Evolutionary conservation across 2,797 vertebrate genomes (phyloP).

Genomic region (Pelobates cultripes): DNA sequence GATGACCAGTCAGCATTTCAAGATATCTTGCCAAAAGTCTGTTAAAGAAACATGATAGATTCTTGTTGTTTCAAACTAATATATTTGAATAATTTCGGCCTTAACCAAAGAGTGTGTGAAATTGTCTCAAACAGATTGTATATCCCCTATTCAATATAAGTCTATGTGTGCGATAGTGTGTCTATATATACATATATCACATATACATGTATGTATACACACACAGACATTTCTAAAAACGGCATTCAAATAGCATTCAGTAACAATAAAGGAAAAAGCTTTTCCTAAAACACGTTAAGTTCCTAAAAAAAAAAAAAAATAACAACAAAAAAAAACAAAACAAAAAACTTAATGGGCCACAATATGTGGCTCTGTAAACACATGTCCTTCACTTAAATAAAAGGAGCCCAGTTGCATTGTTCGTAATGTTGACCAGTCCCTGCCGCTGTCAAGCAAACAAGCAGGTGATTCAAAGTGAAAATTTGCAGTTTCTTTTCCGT

Average conservation of each 20-base stretch:
- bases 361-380: conserved; percentile 71
- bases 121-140: too few species aligned
- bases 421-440: conserved; percentile 5
- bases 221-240: neutral
- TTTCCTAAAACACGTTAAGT: conserved; percentile 56
- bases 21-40: too few species aligned
- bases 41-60: too few species aligned
- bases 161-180: neutral
- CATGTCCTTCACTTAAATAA: conserved; percentile 66
- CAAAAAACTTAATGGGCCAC: conserved; percentile 56
- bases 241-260: conserved; percentile 48
- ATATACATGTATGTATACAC: conserved; percentile 3
- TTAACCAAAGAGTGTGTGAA: too few species aligned
- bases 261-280: conserved; percentile 58
- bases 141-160: neutral
- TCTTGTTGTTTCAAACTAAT: too few species aligned
- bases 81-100: too few species aligned
- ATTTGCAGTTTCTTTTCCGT: conserved; percentile 16
- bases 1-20: too few species aligned
- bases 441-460: conserved; percentile 10
- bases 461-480: conserved; percentile 10
- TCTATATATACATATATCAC: neutral
- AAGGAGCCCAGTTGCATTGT: neutral
- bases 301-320: conserved; percentile 58
- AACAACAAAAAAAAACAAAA: conserved; percentile 56